Evolutionary conservation across 2,888 invertebrate genomes (phyloP), one percentile per base, ranked within the genome.

Genomic region (Euclidia mi): DNA sequence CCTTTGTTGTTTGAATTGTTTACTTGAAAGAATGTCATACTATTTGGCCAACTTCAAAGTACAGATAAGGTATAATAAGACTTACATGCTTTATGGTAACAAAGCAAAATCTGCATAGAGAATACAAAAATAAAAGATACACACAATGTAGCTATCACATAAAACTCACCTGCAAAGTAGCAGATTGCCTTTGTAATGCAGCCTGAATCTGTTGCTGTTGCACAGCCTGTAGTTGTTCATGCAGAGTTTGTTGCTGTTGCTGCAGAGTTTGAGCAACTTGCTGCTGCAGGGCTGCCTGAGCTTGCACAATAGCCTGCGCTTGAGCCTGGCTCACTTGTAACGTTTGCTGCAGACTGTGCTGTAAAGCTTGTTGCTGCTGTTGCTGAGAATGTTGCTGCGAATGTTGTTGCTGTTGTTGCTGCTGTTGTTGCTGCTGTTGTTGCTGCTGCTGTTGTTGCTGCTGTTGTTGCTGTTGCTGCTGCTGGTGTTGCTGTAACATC

Each of bases 121-220:
- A n/a, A n/a, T n/a, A n/a, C n/a, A n/a, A n/a, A n/a, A n/a, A n/a
- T n/a, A n/a, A n/a, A n/a, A n/a, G n/a, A n/a, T n/a, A n/a, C n/a
- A n/a, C n/a, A n/a, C n/a, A n/a, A n/a, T n/a, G n/a, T n/a, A n/a
- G n/a, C n/a, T n/a, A n/a, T n/a, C n/a, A 20, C 0, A 25, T 2
- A 0, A 7, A 31, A 7, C n/a, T 56, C 74, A 91, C 94, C 89
- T 94, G 94, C 73, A 94, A 79, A 29, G 92, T 90, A 58, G 92
- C 92, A 70, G 94, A 91, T 75, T 94, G 94, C 38, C 92, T 69
- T 72, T 94, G 94, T 61, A 94, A 79, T 37, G 92, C 94, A 70
- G 92, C 94, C 75, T 94, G 94, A 43, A 94, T 93, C 68, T 94
- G 93, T 71, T 93, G 94, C 73, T 94, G 94, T 56, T 93, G 93